Conservation (phyloP, 2,113 vertebrate species). For the Saguinus midas region DNA sequence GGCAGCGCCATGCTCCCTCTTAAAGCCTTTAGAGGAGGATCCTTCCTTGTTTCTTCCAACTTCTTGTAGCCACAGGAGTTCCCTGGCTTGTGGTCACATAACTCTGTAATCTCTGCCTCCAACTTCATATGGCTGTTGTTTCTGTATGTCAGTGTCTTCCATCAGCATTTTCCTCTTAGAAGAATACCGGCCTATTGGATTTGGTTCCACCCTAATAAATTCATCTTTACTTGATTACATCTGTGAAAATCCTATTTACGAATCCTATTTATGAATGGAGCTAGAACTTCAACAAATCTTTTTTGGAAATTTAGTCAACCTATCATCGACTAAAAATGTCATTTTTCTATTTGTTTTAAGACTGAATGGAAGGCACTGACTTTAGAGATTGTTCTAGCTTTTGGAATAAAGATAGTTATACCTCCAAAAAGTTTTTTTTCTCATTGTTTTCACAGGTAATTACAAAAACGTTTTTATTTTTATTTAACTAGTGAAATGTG, state of each 20-base stretch:
- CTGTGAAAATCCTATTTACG: background rate
- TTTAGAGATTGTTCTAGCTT: background rate
- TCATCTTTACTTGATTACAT: background rate
- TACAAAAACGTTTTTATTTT: background rate
- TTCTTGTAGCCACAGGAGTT: background rate
- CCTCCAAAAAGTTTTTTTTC: background rate
- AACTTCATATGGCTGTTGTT: background rate
- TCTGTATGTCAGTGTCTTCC: background rate
- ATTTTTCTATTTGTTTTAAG: background rate
- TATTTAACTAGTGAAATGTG: background rate
- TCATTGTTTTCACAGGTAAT: background rate
- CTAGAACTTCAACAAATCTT: background rate
- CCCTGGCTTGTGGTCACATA: accelerated
- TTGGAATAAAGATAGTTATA: background rate
- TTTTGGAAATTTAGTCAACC: background rate
- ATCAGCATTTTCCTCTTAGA: background rate
- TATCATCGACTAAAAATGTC: too few species aligned
- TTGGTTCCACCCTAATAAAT: background rate
- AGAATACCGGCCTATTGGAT: background rate
- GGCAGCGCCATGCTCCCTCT: background rate
- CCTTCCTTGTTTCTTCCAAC: background rate
- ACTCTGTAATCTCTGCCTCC: background rate
- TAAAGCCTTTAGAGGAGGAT: background rate
- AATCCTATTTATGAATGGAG: background rate
- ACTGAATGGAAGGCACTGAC: background rate